Evolutionary conservation across 1,140 invertebrate genomes (phyloP), one percentile per base, ranked within the genome.

Genomic region (Trigoniulus corallinus): DNA sequence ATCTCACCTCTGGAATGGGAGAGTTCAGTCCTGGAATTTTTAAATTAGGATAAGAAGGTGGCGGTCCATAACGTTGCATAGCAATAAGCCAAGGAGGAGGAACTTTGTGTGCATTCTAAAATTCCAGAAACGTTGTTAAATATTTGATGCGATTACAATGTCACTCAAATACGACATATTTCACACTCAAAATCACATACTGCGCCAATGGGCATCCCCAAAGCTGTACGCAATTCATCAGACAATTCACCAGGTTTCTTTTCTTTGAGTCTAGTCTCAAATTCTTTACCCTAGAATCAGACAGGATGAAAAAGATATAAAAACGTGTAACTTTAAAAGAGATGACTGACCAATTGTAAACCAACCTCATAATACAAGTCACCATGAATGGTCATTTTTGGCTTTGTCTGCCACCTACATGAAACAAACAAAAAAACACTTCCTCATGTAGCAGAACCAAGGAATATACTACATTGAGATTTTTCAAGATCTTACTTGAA

Each of bases 21-120:
- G 87, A 87, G 68, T 94, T 95, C 1, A 98, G 72, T 39, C 81
- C 78, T 12, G 94, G 88, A 61, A 98, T 95, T 68, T 97, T 98
- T 0, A 98, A 70, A 72, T 96, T 98, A 1, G 96, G 96, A 72
- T 99, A 99, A 40, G 91, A 97, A 0, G 96, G 96, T 2, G 96
- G 96, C 3, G 96, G 96, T 0, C 96, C 96, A n/a, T 56, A 58
- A 57, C 95, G 78, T 68, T 99, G 96, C 82, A 98, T 98, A 3
- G 96, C 96, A 69, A 99, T 99, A 22, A 99, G 69, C 96, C 96
- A 99, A 25, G 96, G 96, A 2, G 96, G 96, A 7, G 96, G 96
- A 51, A 89, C 80, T 52, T 65, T 64, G n/a, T 60, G 49, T 2
- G 63, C 60, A 57, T 64, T 65, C 48, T 49, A 24, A 29, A 54